These are phyloP conservation scores for Paragorgia papillata DNA, from an alignment of 92 coral and sea anemone genomes.

Conservation along the genomic window DNA sequence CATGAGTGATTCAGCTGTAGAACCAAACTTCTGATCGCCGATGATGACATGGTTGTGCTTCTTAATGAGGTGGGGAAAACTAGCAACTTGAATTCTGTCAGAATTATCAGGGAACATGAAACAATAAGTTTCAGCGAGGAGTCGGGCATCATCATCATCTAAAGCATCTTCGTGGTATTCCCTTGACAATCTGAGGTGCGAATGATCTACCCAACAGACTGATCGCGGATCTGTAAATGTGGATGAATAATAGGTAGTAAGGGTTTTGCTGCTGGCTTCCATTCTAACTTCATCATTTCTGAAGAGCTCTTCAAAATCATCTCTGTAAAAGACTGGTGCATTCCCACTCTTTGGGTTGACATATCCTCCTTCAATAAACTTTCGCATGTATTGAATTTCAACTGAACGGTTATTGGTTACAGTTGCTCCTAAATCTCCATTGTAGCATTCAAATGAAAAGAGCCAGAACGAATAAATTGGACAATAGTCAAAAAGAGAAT, in stretches of 20 bases:
- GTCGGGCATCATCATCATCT: not conserved
- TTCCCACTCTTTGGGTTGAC: not conserved
- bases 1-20: constrained; percentile 1
- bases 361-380: not conserved
- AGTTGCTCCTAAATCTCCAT: constrained; percentile 18
- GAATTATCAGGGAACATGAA: not conserved
- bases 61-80: not conserved
- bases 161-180: constrained; percentile 10
- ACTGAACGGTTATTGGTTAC: constrained; percentile 34
- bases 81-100: not conserved
- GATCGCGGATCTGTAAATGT: not conserved
- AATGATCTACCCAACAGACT: not conserved
- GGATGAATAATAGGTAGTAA: not conserved
- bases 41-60: not conserved
- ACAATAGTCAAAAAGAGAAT: constrained; percentile 33
- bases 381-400: constrained; percentile 43
- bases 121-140: not conserved
- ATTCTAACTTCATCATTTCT: not conserved
- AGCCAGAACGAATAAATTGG: constrained; percentile 40
- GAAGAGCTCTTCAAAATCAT: not conserved
- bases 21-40: constrained; percentile 20
- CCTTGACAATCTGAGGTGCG: not conserved
- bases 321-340: not conserved
- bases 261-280: not conserved
- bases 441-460: constrained; percentile 23